Conservation (phyloP, 64 coral and sea anemone species). For the Platygyra sinensis region DNA sequence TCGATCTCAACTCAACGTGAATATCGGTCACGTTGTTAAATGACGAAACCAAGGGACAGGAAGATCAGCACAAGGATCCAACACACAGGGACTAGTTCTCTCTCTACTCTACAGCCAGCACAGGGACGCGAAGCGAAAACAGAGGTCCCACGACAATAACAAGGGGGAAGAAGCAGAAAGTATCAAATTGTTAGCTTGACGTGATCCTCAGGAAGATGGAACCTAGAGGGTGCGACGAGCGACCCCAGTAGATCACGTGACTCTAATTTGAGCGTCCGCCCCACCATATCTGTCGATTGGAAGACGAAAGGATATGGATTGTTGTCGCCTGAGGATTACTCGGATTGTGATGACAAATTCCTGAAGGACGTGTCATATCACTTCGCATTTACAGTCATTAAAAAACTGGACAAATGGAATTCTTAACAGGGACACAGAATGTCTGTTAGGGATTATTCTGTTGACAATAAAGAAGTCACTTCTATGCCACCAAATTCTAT, state of each 20-base stretch:
- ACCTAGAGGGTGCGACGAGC: not conserved
- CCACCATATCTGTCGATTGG: conserved; percentile 59
- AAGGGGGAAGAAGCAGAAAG: not conserved
- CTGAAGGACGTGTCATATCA: too few species aligned
- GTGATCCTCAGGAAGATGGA: conserved; percentile 10
- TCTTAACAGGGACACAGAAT: too few species aligned
- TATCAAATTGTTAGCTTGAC: not conserved
- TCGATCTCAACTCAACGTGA: conserved; percentile 47
- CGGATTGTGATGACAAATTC: not conserved
- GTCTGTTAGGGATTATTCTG: too few species aligned
- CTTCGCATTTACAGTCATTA: too few species aligned
- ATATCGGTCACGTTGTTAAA: conserved; percentile 48
- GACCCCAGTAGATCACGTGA: conserved; percentile 2
- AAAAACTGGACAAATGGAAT: too few species aligned
- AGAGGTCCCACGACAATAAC: not conserved
- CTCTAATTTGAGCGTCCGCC: conserved; percentile 58
- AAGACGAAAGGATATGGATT: conserved; percentile 23
- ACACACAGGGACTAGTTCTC: not conserved
- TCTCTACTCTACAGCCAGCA: not conserved
- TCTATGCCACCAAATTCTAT: too few species aligned
- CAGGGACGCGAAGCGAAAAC: not conserved
- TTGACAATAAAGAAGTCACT: too few species aligned
- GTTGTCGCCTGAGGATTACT: not conserved
- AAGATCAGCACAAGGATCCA: conserved; percentile 17
- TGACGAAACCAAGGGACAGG: not conserved